Percentiles rank a stretch among this genome's conserved stretches.
These are phyloP conservation scores for Lasioglossum zephyrum DNA, from an alignment of 2,888 invertebrate species.

Conservation along the genomic window DNA sequence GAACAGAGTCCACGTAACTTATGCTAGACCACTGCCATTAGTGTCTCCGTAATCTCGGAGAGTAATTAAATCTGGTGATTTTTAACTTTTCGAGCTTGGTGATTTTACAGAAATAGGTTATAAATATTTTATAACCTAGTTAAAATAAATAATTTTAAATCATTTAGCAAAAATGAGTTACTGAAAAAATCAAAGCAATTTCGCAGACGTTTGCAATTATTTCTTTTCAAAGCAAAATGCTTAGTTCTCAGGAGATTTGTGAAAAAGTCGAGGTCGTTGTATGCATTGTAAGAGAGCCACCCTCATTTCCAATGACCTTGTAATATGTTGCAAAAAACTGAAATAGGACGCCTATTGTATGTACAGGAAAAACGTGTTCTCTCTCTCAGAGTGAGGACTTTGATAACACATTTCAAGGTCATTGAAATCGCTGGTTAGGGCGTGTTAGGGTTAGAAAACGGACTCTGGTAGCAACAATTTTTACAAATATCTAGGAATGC, in stretches of 20 bases:
- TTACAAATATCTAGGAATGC: no score
- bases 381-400: no score
- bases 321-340: neutral
- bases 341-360: neutral
- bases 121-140: no score
- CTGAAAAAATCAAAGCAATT: no score
- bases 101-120: neutral
- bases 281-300: no score
- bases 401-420: no score
- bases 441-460: no score
- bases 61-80: neutral
- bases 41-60: neutral
- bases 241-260: neutral
- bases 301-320: neutral
- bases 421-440: no score
- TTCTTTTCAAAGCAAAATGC: neutral
- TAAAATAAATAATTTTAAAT: no score
- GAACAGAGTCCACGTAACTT: constrained; percentile 30
- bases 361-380: no score
- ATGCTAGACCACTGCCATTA: constrained; percentile 17
- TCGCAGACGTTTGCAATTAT: neutral
- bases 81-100: neutral
- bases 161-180: no score
- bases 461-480: no score
- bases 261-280: neutral